These are phyloP conservation scores for Drosophila mimica DNA, from an alignment of 2,888 invertebrate species.

Conservation along the genomic window DNA sequence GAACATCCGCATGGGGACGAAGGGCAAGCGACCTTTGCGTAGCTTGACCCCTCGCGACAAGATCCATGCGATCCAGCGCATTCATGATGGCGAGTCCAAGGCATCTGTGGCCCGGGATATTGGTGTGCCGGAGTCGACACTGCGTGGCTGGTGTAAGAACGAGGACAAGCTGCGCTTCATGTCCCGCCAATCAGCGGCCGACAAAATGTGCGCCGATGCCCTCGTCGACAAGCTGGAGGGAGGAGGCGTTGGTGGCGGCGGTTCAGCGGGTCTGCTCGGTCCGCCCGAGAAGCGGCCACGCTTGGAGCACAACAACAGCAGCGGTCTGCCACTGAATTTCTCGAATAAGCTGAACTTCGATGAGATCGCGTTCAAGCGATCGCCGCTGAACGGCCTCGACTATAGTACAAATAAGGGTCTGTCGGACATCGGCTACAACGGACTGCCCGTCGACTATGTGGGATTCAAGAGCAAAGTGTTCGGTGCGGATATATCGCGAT, in stretches of 20 bases:
- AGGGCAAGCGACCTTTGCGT: slow-evolving; percentile 92
- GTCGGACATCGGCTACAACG: slow-evolving; percentile 82
- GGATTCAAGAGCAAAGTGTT: slow-evolving; percentile 83
- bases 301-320: slow-evolving; percentile 71
- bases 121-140: slow-evolving; percentile 93
- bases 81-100: slow-evolving; percentile 94
- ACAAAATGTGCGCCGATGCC: slow-evolving; percentile 86
- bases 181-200: slow-evolving; percentile 90
- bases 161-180: slow-evolving; percentile 91
- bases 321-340: slow-evolving; percentile 81
- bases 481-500: slow-evolving; percentile 83
- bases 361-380: slow-evolving; percentile 83
- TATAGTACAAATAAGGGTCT: slow-evolving; percentile 83
- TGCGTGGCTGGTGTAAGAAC: slow-evolving; percentile 95
- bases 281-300: slow-evolving; percentile 84
- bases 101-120: slow-evolving; percentile 94
- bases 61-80: slow-evolving; percentile 92
- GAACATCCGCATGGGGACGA: slow-evolving; percentile 87
- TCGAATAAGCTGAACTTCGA: slow-evolving; percentile 85
- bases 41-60: slow-evolving; percentile 92
- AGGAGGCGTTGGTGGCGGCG: slow-evolving; percentile 21
- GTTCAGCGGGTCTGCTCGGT: slow-evolving; percentile 67
- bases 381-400: slow-evolving; percentile 83
- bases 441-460: slow-evolving; percentile 83
- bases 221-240: slow-evolving; percentile 82